Conservation (phyloP, 2,797 vertebrate genomes). For the Danio kyathit region DNA sequence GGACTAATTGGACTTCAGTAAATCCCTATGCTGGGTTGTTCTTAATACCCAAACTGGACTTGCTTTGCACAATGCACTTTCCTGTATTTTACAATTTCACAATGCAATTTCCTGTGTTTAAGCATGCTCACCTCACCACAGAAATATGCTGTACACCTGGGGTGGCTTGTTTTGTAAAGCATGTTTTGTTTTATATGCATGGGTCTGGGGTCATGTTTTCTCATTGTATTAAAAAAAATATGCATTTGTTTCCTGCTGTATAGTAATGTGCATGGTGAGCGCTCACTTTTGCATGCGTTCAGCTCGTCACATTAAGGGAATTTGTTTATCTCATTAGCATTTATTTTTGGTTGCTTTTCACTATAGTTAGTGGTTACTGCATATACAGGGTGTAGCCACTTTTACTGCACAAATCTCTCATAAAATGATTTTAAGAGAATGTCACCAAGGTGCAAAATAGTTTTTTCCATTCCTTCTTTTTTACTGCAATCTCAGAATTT, state of each 20-base stretch:
- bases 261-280: constrained; percentile 71
- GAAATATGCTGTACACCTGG: constrained; percentile 40
- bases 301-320: constrained; percentile 65
- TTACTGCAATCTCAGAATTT: background rate
- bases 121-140: constrained; percentile 49
- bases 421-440: constrained; percentile 47
- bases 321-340: constrained; percentile 53
- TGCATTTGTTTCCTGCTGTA: constrained; percentile 11
- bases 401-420: constrained; percentile 70
- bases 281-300: constrained; percentile 77
- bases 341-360: constrained; percentile 56
- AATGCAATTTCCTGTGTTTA: constrained; percentile 35
- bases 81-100: constrained; percentile 14
- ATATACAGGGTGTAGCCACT: constrained; percentile 82
- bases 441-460: constrained; percentile 74
- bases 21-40: constrained; percentile 33
- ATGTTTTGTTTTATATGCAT: constrained; percentile 63
- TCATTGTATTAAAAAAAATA: constrained; percentile 54
- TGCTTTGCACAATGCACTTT: constrained; percentile 49
- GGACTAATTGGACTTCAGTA: constrained; percentile 34
- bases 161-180: constrained; percentile 62
- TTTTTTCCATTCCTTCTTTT: constrained; percentile 73
- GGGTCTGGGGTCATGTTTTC: constrained; percentile 65
- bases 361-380: constrained; percentile 72
- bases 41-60: constrained; percentile 16